These are phyloP conservation scores for Zosterops lateralis DNA, from an alignment of 2,113 vertebrate genomes.

Conservation along the genomic window DNA sequence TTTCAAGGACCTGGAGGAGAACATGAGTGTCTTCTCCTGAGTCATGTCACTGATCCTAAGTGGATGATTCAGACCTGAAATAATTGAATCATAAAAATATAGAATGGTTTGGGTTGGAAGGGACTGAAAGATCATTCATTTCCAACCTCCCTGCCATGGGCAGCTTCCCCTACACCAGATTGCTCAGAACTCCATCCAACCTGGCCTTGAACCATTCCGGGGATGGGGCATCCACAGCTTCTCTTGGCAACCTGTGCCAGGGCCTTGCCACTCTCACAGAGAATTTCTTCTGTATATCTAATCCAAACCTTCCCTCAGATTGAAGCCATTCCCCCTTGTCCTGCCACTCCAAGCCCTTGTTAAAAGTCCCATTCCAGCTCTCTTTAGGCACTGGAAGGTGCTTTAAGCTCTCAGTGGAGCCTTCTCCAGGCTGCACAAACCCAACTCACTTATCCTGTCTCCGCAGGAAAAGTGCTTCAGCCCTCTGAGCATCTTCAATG, in stretches of 20 bases:
- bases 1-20: background rate
- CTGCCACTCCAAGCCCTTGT: background rate
- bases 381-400: background rate
- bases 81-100: background rate
- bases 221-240: background rate
- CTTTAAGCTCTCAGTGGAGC: background rate
- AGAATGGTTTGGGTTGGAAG: background rate
- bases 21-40: background rate
- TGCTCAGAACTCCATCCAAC: background rate
- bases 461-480: background rate
- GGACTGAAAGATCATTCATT: background rate
- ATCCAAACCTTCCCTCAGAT: background rate
- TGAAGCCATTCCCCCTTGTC: background rate
- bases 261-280: background rate
- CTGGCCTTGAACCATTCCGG: background rate
- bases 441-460: background rate
- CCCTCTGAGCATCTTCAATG: background rate
- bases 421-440: background rate
- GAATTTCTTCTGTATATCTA: background rate
- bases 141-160: fast-evolving
- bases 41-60: background rate
- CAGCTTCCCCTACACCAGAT: background rate
- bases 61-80: background rate
- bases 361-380: background rate
- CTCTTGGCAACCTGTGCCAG: background rate